Evolutionary conservation across 2,888 invertebrate genomes (phyloP), one percentile per base, ranked within the genome.

Genomic region (Xestia ashworthii): DNA sequence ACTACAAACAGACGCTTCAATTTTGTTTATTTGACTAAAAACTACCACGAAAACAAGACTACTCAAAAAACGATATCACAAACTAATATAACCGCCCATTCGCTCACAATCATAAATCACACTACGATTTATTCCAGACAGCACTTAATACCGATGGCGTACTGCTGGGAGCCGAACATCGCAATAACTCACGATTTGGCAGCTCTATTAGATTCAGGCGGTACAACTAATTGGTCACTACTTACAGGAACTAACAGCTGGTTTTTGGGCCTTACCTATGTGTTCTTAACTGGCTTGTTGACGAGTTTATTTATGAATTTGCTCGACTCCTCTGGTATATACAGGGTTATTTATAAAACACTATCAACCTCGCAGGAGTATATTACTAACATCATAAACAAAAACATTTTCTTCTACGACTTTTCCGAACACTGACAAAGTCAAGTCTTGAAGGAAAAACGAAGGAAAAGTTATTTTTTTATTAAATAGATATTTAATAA

Each of bases 151-250:
- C 44, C 70, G 53, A 11, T 14, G 3, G 6, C 41, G 3, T 48
- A 41, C 67, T 67, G 4, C 32, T 67, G 53, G 46, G 25, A 58
- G 53, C 25, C 48, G 22, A 62, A 62, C 48, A 70, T 65, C 38
- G 82, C 82, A 58, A 78, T 81, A 73, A 82, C 55, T 81, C 82
- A 81, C 14, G 6, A 14, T 14, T 16, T 82, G 81, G 66, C 82
- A 81, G 78, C 62, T 82, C 82, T 62, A 77, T 82, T 82, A 50
- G 32, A 72, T 53, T 66, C 71, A 72, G 46, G 48, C n/a, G 68
- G n/a, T 48, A 65, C 76, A 32, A 38, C 32, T 81, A 81, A 81
- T 69, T 76, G 53, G 81, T 76, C 64, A 32, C 44, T 50, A 60
- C 58, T 60, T 69, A 53, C 22, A 5, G 41, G 32, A 64, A 68